These are phyloP conservation scores for Pipistrellus pipistrellus DNA, from an alignment of 2,797 vertebrate species.

Conservation along the genomic window DNA sequence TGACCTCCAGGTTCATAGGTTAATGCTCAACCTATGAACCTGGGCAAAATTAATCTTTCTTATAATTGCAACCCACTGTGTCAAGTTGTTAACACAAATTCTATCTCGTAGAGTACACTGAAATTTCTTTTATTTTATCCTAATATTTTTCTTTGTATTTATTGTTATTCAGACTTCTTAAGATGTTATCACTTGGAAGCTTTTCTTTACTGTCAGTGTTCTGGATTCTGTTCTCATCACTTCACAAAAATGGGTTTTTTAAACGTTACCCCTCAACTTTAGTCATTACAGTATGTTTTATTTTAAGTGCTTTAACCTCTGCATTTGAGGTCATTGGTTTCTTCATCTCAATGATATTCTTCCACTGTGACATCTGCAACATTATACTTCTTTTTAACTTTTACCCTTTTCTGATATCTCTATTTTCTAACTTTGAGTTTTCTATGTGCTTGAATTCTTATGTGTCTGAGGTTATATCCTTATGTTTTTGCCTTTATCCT, in stretches of 20 bases:
- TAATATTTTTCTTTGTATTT: not conserved
- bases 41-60: not conserved
- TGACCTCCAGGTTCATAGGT: too few species aligned
- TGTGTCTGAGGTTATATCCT: not conserved
- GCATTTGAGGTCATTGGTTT: constrained; percentile 20
- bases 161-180: constrained; percentile 35
- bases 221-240: not conserved
- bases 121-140: constrained; percentile 40
- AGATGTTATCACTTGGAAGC: not conserved
- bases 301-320: not conserved
- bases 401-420: not conserved
- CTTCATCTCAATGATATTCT: constrained; percentile 5
- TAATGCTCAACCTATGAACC: too few species aligned
- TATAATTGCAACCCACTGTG: not conserved
- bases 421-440: not conserved
- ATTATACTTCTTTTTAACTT: not conserved
- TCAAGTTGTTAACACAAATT: constrained; percentile 20
- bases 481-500: not conserved
- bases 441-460: not conserved
- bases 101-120: not conserved
- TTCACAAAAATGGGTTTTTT: not conserved
- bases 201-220: not conserved
- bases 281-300: not conserved
- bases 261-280: not conserved
- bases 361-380: not conserved